Evolutionary conservation across 2,113 vertebrate genomes (phyloP), one percentile per base, ranked within the genome.

Genomic region (Rhinolophus ferrumequinum): DNA sequence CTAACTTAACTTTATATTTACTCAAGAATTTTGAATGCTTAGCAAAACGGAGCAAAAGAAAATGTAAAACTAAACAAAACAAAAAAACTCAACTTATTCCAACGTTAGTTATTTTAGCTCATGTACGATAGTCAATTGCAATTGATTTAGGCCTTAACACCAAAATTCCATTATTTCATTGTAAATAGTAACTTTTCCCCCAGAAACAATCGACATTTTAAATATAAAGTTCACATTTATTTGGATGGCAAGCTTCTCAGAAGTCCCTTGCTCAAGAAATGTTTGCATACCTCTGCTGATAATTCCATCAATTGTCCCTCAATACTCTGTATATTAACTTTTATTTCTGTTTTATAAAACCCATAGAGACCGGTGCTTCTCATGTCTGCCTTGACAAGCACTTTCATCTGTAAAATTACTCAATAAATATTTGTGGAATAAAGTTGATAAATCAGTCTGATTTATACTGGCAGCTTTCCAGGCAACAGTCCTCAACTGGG

Each of bases 361-460:
- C 21, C 66, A 35, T 38, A 38, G 11, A 21, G 21, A 52, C 33
- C 69, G 4, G 52, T 41, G 7, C 6, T 22, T 24, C 3, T 26
- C 21, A 38, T 60, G 8, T 85, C 22, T 86, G 21, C 30, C 30
- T 22, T 67, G 22, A 69, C 30, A 90, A 72, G 18, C 10, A 21
- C 8, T 73, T 77, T 69, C 79, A 90, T 47, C 26, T 30, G 58
- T 62, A 73, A 73, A 77, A 90, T 26, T 73, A 84, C 50, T 93
- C 54, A 79, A 54, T 62, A 62, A 82, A 70, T 95, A 62, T 67
- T 92, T 94, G 19, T 94, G 24, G 14, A 84, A 56, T 69, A 83
- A 90, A 93, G 41, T 62, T 90, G 16, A 52, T 73, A 89, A 70
- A 64, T 50, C 41, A 64, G n/a, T 75, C 13, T 75, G 72, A 88